Evolutionary conservation across 2,888 invertebrate genomes (phyloP), one percentile per base, ranked within the genome.

Genomic region (Heliconius hortense): DNA sequence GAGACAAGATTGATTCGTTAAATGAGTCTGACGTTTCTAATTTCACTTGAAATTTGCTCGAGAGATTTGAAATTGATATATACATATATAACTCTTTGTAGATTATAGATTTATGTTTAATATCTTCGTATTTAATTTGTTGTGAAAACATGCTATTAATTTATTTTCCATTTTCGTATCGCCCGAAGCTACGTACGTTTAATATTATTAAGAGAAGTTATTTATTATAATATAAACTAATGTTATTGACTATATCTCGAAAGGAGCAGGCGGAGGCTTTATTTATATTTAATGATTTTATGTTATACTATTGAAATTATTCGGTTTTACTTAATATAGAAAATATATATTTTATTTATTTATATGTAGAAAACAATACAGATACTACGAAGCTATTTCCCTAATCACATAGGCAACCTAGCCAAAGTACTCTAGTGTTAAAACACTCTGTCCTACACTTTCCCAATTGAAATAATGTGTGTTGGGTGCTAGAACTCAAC

Each of bases 11-110:
- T 56, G 31, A 56, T 69, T 56, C 56, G n/a, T 56, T 69, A 69
- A 69, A 35, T 69, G 56, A 56, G 69, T 69, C 56, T 69, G 69
- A 56, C 31, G 31, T 69, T 69, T 56, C 56, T 56, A 56, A 69
- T 69, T 69, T 69, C 21, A 69, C 56, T 28, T 53, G 68, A 68
- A 68, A 68, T 68, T 53, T 53, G 3, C 69, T 35, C 69, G 13
- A 69, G 7, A n/a, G 31, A 56, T 56, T 69, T n/a, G 69, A 35
- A 69, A 31, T n/a, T 66, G 0, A 66, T 66, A 13, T 13, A 43
- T 15, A 18, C 0, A 48, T 48, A 18, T 24, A 43, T 66, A 24
- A 3, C 15, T 43, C 8, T 43, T 39, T 24, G n/a, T 64, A n/a
- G 56, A n/a, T 2, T 11, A 15, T 24, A 64, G 13, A 64, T 64